Base-by-base conservation (phyloP, 1,140 invertebrate genomes). In the Littorina saxatilis region DNA sequence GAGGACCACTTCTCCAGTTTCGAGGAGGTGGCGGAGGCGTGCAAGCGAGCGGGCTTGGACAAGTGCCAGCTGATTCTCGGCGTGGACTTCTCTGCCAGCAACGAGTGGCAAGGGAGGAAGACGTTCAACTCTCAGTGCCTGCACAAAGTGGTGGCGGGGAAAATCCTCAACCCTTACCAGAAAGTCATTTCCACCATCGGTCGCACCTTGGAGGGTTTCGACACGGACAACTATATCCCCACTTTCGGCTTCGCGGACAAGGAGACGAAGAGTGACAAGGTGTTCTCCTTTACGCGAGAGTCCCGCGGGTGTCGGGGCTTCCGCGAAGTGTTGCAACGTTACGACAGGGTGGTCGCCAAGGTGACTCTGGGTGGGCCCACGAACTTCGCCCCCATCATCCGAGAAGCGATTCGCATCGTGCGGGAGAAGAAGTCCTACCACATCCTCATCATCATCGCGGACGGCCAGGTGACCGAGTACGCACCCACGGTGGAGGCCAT, bases 71-170 rank as follows among this genome's bases (percentile, higher is more conserved):
- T 94, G 47, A 91, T 92, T 29, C 87, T 92, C 77, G 93, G 93
- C 0, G 90, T 94, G 39, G 94, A 94, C 87, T 94, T 94, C 87
- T 94, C 93, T 32, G 94, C 94, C 35, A 93, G 92, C 82, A 94
- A 94, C 84, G 94, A 94, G 83, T 94, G 94, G 91, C 93, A 94
- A 85, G 94, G 94, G 27, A 86, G 93, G 43, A 91, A 92, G 70
- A 93, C 91, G 9, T 94, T 94, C 82, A 84, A 83, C 73, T 91
- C 93, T 17, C 87, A 92, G 27, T 91, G 91, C 79, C 83, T 94
- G 9, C 93, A 94, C 82, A 89, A 87, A 37, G 85, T 93, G 2
- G 78, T 91, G 23, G 79, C 88, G 2, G 83, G 88, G 47, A 88
- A 85, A 80, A 80, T 88, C 4, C 86, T 87, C 70, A 91, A 91